Evolutionary conservation across 2,113 vertebrate species (phyloP), one percentile per base, ranked within the genome.

Genomic region (Reinhardtius hippoglossoides): DNA sequence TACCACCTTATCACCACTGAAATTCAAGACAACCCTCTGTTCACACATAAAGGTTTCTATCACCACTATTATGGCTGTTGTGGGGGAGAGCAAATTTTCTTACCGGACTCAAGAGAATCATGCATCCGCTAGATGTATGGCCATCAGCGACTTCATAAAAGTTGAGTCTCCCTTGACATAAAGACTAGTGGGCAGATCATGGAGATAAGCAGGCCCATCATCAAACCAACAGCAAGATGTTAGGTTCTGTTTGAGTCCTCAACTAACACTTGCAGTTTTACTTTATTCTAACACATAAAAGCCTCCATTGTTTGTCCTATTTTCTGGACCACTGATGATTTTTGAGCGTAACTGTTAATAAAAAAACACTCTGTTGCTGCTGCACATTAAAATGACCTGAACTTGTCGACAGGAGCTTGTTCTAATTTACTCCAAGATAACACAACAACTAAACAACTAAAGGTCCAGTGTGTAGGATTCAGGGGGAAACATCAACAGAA

Each of bases 171-270:
- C 5, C 18, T 21, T 40, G 15, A 6, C 56, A 58, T 44, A 27
- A 46, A 27, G 42, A 58, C 67, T 3, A 46, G 55, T 23, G 12
- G 5, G 24, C 52, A 1, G 16, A 9, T 46, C 6, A 12, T 26
- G 57, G 42, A 50, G 58, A 68, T 64, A 13, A 68, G 50, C 23
- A 58, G 35, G 18, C 37, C 71, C 20, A 26, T 61, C 67, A 66
- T 3, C 9, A 48, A 55, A 12, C 4, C 1, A 40, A 26, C 67
- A 13, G 31, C 56, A 52, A 3, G 18, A 14, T 26, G 5, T 40
- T 0, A 60, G 40, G 2, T 13, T 13, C 40, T 42, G 10, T 42
- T 42, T 42, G 3, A 46, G 48, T 72, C 37, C 9, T 50, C 50
- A 50, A 70, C 24, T 9, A 40, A 16, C 4, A 40, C 20, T 31